Base-by-base conservation (phyloP, 2,797 vertebrate species). In the Myotis vivesi region DNA sequence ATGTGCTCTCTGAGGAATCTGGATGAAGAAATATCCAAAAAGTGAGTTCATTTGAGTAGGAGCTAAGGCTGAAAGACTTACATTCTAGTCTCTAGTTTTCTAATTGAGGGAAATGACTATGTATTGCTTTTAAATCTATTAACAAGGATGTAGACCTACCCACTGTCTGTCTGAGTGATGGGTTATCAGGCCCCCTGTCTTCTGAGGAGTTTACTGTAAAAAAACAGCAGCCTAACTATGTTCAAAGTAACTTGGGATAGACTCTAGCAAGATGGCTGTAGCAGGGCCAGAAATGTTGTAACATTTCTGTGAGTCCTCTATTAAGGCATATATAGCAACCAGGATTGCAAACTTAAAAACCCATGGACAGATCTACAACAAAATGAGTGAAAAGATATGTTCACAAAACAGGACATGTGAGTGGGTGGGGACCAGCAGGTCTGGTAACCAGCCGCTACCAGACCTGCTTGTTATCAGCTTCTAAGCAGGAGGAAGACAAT, bases 361-460 rank as follows among this genome's bases (percentile, higher is more conserved):
- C 17, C 30, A 23, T 5, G 15, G 10, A 49, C 59, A 13, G 16
- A 79, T 69, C 33, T 49, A 51, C 41, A 76, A 71, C 53, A 55
- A 55, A 73, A 85, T 53, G 55, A 80, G 33, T 80, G 46, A 44
- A 94, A 92, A 92, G 19, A 2, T 75, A 75, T 16, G 0, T n/a
- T 30, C 55, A 57, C 46, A 64, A 69, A 38, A n/a, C 13, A 23
- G 5, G 41, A 68, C 83, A 44, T 79, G 16, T 8, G 4, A 59
- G 33, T 53, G 23, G 8, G 13, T 33, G 68, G 44, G 30, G 51
- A 73, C 0, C 16, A 73, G 57, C 25, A 59, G 57, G 28, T 28
- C 25, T 59, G 57, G 33, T 33, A 13, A 0, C 5, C 1, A 23
- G 25, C 22, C 57, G 17, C 6, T 22, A 0, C 2, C n/a, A 71